phyloP scores from a whole-genome alignment of 2,888 invertebrate species.

The Drosophila austrosaltans region DNA sequence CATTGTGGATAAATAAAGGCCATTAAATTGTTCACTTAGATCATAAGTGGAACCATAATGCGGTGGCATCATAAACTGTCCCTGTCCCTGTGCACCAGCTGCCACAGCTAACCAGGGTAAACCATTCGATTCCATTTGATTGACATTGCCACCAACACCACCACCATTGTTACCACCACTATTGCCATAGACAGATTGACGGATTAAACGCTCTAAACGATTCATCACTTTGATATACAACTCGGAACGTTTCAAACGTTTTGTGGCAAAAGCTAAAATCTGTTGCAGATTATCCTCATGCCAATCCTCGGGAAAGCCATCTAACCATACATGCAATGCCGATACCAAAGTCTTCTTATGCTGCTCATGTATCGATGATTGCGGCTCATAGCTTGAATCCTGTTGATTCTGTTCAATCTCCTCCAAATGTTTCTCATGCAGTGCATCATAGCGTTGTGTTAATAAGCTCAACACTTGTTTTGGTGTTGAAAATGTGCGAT shows the following conservation, averaged over 20 bases:
- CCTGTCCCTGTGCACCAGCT: constrained; percentile 37
- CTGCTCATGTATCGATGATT: constrained; percentile 80
- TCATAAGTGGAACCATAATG: constrained; percentile 73
- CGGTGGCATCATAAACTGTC: constrained; percentile 81
- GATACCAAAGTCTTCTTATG: constrained; percentile 91
- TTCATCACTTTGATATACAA: constrained; percentile 87
- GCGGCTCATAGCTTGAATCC: constrained; percentile 66
- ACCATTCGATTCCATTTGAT: constrained; percentile 67
- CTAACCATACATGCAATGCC: constrained; percentile 98
- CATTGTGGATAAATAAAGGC: constrained; percentile 84
- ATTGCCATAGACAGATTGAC: constrained; percentile 82
- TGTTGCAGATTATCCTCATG: constrained; percentile 86
- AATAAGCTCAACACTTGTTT: constrained; percentile 92
- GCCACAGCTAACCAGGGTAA: constrained; percentile 52
- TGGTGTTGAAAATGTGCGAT: constrained; percentile 94
- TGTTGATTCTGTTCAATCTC: constrained; percentile 69
- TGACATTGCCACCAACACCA: constrained; percentile 32
- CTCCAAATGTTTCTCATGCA: constrained; percentile 82
- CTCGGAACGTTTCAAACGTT: constrained; percentile 92
- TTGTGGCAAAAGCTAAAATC: constrained; percentile 93
- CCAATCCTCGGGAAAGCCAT: constrained; percentile 97
- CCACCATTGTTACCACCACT: constrained; percentile 31
- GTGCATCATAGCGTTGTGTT: constrained; percentile 90
- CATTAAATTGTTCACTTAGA: constrained; percentile 83
- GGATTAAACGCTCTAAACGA: constrained; percentile 84